Evolutionary conservation across 1,140 invertebrate species (phyloP), one percentile per base, ranked within the genome.

Genomic region (Tetragonula clypearis): DNA sequence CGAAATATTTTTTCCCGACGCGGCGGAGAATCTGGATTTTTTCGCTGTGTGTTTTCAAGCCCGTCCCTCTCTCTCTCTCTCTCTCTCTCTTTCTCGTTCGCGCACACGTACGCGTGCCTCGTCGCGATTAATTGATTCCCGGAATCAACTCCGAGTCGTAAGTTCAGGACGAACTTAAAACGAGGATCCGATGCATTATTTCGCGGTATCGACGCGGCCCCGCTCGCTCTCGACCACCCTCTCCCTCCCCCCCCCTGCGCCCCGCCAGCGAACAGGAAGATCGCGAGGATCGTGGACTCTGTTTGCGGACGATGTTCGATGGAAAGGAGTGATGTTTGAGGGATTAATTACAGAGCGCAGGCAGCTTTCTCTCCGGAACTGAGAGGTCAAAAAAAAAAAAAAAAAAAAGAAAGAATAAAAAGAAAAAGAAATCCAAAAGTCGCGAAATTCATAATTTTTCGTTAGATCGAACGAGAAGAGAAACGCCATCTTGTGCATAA

Each of bases 121-220:
- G 86, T 89, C 72, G 73, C 86, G 76, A 90, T 90, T 90, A 90
- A 90, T 90, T 90, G 86, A 90, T 90, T 90, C 78, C 23, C 11
- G 77, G 86, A 83, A 90, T 87, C 41, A 49, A 9, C 41, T 49
- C 77, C 78, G 74, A 79, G 23, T n/a, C 73, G 83, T 82, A 79
- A 80, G 80, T 86, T 87, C 60, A 53, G 68, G 55, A 17, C 55
- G 65, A 80, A 66, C 73, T 82, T 77, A 71, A 87, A 89, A 87
- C 78, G 81, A 73, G 69, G 53, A 68, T 76, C 68, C 84, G 55
- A 69, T 75, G 41, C 58, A 76, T 82, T 85, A 85, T 85, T 85
- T 75, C 78, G 30, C 78, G 84, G 69, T 74, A 85, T 85, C 84
- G 84, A 85, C 77, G 68, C 56, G 49, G 23, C 41, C 41, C 19